Base-by-base conservation (phyloP, 2,888 invertebrate genomes). In the Lacanobia wlatinum region DNA sequence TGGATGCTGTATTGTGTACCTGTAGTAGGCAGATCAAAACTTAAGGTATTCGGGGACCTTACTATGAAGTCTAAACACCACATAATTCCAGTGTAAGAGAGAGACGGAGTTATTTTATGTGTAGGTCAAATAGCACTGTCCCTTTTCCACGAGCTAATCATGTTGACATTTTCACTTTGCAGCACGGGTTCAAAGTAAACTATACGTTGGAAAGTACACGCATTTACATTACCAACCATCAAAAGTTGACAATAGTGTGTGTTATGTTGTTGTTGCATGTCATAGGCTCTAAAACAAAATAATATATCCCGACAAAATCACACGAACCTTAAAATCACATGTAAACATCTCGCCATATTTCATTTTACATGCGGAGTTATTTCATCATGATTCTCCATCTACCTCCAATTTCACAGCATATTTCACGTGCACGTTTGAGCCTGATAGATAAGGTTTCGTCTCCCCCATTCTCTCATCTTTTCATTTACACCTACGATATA, bases 371-470 rank as follows among this genome's bases (percentile, higher is more conserved):
- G 14, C 23, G 7, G n/a, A 38, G n/a, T 53, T 43, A 58, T 56
- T 21, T 23, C 10, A 21, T 34, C 48, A 76, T 78, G 48, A 65
- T 38, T 21, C 52, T 53, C 8, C 21, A 50, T 65, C 43, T 79
- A 28, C 40, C 43, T 80, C 76, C 80, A 80, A 80, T 78, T 80
- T 80, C 80, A 80, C 50, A 75, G 63, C 59, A 80, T 78, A 56
- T 78, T 78, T 75, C 63, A 63, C 50, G 21, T 43, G 63, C 46
- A 40, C 52, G 10, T 48, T 59, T 64, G 70, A 78, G 76, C 70
- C 55, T 76, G 78, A 80, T 75, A 70, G 76, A 78, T 78, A 80
- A 66, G 65, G 59, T 28, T 50, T 28, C 43, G 34, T 55, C 50
- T 66, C n/a, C 48, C 53, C 6, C 12, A 50, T 34, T 53, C 21